Evolutionary conservation across 2,888 invertebrate species (phyloP).

Genomic region (Holacanthella duospinosa): DNA sequence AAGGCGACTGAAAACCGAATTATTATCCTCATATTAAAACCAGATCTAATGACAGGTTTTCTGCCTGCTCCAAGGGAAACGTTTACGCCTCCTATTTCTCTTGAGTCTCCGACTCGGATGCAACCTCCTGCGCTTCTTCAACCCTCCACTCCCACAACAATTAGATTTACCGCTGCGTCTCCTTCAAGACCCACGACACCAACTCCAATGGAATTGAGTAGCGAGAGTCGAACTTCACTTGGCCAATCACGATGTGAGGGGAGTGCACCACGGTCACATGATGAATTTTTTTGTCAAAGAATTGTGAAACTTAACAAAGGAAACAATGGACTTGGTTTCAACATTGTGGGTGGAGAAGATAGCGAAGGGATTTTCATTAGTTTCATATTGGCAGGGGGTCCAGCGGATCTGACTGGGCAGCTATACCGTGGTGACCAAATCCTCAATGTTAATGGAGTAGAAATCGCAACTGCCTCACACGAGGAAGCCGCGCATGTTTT

Average conservation of each 20-base stretch:
- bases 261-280: constrained; percentile 26
- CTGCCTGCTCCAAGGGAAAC: neutral
- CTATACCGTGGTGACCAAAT: constrained; percentile 85
- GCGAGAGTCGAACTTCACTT: constrained; percentile 29
- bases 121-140: neutral
- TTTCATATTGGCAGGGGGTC: constrained; percentile 94
- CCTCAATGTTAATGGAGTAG: constrained; percentile 80
- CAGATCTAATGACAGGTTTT: constrained; percentile 44
- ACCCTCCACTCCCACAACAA: neutral
- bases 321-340: constrained; percentile 86
- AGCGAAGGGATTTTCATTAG: constrained; percentile 97
- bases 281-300: constrained; percentile 54
- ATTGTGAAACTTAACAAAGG: constrained; percentile 83
- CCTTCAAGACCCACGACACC: neutral
- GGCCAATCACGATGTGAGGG: constrained; percentile 13
- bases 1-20: constrained; percentile 91
- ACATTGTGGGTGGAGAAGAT: constrained; percentile 99
- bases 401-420: constrained; percentile 85
- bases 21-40: constrained; percentile 63
- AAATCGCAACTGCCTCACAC: constrained; percentile 86
- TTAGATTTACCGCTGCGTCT: neutral
- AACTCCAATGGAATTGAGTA: neutral
- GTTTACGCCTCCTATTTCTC: neutral
- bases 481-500: constrained; percentile 94
- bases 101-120: neutral